A percentile compares a stretch with the other conserved stretches of the same genome.
phyloP scores from a whole-genome alignment of 2,113 vertebrate genomes.

The Nibea coibor region DNA sequence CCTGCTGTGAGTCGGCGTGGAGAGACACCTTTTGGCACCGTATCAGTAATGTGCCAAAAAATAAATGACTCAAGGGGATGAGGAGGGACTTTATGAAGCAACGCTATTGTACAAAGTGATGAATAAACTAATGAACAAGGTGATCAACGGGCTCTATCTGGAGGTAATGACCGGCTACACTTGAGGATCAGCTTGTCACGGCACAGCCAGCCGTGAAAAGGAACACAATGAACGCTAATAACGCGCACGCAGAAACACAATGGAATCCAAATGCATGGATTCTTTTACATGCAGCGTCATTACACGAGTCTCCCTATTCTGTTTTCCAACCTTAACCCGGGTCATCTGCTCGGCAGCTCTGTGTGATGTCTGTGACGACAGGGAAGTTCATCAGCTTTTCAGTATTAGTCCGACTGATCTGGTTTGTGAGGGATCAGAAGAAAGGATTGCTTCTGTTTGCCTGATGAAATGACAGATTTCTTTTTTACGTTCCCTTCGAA shows the following conservation, averaged over 20 bases:
- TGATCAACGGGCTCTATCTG: slow-evolving; percentile 45
- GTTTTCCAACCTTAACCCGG: background rate
- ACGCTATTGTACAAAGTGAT: slow-evolving; percentile 35
- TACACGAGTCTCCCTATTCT: background rate
- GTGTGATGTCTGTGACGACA: background rate
- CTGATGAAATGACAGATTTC: slow-evolving; percentile 42
- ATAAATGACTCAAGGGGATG: slow-evolving; percentile 9
- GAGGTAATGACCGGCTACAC: slow-evolving; percentile 28
- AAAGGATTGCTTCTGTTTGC: slow-evolving; percentile 14
- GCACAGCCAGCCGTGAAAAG: background rate
- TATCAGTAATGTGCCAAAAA: slow-evolving; percentile 15
- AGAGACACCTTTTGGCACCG: background rate
- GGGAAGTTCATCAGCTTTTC: slow-evolving; percentile 19
- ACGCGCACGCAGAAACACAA: background rate
- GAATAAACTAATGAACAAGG: slow-evolving; percentile 55
- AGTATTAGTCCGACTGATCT: slow-evolving; percentile 27
- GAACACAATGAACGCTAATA: background rate
- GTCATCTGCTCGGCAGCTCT: background rate
- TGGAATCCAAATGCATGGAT: background rate
- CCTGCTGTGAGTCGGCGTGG: background rate
- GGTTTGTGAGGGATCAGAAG: slow-evolving; percentile 28
- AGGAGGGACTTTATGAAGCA: slow-evolving; percentile 13
- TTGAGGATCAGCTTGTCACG: background rate
- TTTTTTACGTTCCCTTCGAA: slow-evolving; percentile 44
- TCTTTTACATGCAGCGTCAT: background rate